phyloP scores from a whole-genome alignment of 2,888 invertebrate genomes.

The Eurois occulta region DNA sequence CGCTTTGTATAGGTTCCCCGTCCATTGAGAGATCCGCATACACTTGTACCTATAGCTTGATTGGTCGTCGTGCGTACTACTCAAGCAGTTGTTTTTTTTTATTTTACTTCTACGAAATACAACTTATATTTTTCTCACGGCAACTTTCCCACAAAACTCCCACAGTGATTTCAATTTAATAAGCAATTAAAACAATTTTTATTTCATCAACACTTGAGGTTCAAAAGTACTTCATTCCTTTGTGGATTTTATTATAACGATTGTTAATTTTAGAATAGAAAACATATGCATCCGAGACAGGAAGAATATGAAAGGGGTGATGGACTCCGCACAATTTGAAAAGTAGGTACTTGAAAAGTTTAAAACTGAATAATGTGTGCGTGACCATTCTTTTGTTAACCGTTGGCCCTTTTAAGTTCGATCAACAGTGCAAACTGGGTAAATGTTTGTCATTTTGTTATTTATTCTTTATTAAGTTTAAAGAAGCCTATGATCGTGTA shows the following conservation, averaged over 20 bases:
- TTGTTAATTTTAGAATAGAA: constrained; percentile 80
- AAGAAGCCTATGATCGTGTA: constrained; percentile 4
- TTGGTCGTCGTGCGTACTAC: no score
- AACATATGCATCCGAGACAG: constrained; percentile 79
- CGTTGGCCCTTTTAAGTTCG: constrained; percentile 50
- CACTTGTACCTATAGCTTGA: no score
- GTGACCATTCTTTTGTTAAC: constrained; percentile 77
- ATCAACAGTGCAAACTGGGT: constrained; percentile 51
- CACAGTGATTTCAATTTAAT: constrained; percentile 46
- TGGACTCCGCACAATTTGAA: constrained; percentile 56
- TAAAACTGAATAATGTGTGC: constrained; percentile 79
- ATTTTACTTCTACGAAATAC: neutral
- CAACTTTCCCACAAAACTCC: constrained; percentile 12
- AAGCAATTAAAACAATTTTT: constrained; percentile 67
- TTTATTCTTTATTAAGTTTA: constrained; percentile 42
- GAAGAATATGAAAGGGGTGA: constrained; percentile 72
- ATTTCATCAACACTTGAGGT: constrained; percentile 73
- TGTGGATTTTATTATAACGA: constrained; percentile 69
- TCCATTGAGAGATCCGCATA: no score
- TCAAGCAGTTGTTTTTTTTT: no score
- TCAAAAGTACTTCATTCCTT: constrained; percentile 76
- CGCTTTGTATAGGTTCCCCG: no score
- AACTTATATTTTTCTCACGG: constrained; percentile 28
- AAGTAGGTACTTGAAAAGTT: constrained; percentile 82
- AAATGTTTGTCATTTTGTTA: constrained; percentile 72